phyloP scores from a whole-genome alignment of 1,140 invertebrate species.

The Grapholita molesta region DNA sequence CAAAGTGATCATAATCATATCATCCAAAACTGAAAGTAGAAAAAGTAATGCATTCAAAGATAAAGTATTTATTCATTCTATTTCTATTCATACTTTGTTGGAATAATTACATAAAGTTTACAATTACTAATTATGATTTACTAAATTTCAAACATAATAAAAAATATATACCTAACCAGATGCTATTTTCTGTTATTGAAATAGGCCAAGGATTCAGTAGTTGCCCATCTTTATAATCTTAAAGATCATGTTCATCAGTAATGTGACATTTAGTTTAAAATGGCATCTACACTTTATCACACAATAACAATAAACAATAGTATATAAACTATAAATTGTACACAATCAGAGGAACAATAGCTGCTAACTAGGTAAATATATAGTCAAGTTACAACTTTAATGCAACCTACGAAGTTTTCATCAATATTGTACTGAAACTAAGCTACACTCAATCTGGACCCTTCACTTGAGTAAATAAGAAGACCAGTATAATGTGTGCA shows the following conservation, averaged over 20 bases:
- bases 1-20: no score
- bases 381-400: not conserved
- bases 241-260: not conserved
- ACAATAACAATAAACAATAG: conserved; percentile 19
- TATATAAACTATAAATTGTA: conserved; percentile 18
- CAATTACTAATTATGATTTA: no score
- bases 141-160: no score
- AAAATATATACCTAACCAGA: no score
- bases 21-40: no score
- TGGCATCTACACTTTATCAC: not conserved
- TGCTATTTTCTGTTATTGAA: no score
- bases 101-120: no score
- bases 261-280: not conserved
- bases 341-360: conserved; percentile 13
- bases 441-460: not conserved
- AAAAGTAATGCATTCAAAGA: no score
- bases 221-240: no score
- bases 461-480: conserved; percentile 23
- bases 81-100: no score
- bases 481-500: conserved; percentile 32
- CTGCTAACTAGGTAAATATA: not conserved
- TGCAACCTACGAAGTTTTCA: not conserved
- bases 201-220: no score
- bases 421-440: not conserved
- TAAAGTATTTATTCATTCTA: no score